These are phyloP conservation scores for Leguminivora glycinivorella DNA, from an alignment of 1,140 invertebrate species.

Conservation along the genomic window DNA sequence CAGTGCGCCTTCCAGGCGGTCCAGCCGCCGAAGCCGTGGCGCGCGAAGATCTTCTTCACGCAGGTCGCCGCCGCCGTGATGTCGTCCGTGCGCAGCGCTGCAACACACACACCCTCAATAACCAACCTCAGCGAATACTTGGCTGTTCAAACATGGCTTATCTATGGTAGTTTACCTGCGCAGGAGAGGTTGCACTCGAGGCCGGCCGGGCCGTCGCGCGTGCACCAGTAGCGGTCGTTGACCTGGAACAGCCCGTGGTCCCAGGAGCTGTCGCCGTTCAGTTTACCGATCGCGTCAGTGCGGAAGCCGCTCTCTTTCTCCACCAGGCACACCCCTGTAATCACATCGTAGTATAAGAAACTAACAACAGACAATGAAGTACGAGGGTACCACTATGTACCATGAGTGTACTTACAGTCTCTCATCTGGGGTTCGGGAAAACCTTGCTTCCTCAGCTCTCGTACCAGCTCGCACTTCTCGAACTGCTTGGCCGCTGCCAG, in stretches of 20 bases:
- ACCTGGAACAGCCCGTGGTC: conserved; percentile 82
- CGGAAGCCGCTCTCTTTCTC: conserved; percentile 77
- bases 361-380: not conserved
- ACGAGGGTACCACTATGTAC: not conserved
- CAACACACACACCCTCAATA: conserved; percentile 22
- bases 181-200: conserved; percentile 62
- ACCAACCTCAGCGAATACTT: not conserved
- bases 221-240: conserved; percentile 80
- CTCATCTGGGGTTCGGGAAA: conserved; percentile 53
- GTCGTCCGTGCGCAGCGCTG: conserved; percentile 54
- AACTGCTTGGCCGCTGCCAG: conserved; percentile 39
- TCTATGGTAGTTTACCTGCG: conserved; percentile 38
- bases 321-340: conserved; percentile 79
- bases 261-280: conserved; percentile 76
- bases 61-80: conserved; percentile 52
- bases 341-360: not conserved
- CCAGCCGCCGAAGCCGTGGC: conserved; percentile 65
- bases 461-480: conserved; percentile 47
- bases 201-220: conserved; percentile 46
- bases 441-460: conserved; percentile 49
- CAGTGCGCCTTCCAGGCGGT: conserved; percentile 69
- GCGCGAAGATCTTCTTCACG: conserved; percentile 59
- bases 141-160: not conserved
- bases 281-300: conserved; percentile 65
- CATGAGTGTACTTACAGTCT: conserved; percentile 53